Percentiles rank a stretch among this genome's conserved stretches.
Evolutionary conservation across 1,140 invertebrate species (phyloP).

Genomic region (Andrena cerasifolii): DNA sequence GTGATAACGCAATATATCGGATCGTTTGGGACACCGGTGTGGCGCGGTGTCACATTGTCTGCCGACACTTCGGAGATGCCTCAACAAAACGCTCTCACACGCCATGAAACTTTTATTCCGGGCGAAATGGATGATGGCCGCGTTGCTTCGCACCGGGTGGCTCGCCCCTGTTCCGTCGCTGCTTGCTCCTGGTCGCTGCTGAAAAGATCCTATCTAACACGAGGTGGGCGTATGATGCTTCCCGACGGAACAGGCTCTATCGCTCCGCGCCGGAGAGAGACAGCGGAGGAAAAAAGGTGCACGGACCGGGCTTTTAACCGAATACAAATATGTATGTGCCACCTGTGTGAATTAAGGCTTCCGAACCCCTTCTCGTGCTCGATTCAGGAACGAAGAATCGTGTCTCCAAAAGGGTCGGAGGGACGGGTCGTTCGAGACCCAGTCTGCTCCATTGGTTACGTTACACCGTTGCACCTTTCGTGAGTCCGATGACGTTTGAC

Average conservation of each 20-base stretch:
- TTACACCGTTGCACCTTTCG: background rate
- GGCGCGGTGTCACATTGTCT: constrained; percentile 46
- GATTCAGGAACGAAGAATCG: constrained; percentile 35
- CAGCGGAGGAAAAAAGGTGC: constrained; percentile 5
- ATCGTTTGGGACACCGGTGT: background rate
- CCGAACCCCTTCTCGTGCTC: background rate
- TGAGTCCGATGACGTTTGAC: background rate
- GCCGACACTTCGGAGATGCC: constrained; percentile 52
- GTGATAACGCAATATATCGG: constrained; percentile 8
- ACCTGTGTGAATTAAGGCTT: constrained; percentile 53
- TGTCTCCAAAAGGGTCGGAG: background rate
- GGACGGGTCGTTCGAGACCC: background rate
- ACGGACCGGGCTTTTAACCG: constrained; percentile 13
- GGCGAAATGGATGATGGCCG: constrained; percentile 54
- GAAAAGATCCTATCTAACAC: constrained; percentile 62
- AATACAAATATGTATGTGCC: constrained; percentile 52
- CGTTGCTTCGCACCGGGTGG: constrained; percentile 55
- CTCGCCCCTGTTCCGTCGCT: constrained; percentile 47
- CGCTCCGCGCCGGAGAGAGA: background rate
- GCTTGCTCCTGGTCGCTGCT: constrained; percentile 18
- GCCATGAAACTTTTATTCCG: constrained; percentile 55
- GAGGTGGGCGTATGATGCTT: constrained; percentile 60
- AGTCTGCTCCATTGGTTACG: background rate
- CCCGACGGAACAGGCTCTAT: constrained; percentile 34
- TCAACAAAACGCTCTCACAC: constrained; percentile 49